These are phyloP conservation scores for Eilema caniola DNA, from an alignment of 2,888 invertebrate species.

Conservation along the genomic window DNA sequence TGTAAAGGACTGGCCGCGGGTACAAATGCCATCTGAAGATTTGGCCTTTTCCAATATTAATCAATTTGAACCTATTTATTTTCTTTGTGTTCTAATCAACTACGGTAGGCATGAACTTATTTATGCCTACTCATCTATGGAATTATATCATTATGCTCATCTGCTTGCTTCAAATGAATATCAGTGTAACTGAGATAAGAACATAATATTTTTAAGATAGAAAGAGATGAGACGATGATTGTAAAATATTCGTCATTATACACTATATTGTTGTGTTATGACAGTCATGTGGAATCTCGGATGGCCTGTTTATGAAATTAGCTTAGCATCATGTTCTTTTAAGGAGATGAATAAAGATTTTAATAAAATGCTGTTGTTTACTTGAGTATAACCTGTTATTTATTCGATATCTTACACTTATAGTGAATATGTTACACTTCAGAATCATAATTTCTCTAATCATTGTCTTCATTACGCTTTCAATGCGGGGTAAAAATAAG, in stretches of 20 bases:
- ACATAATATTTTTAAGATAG: not conserved
- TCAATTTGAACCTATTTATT: too few relatives aligned
- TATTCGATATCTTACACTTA: constrained; percentile 1
- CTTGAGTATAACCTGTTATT: not conserved
- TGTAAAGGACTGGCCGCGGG: too few relatives aligned
- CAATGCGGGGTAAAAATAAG: not conserved
- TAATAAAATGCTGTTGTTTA: constrained; percentile 2
- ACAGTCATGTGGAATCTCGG: not conserved
- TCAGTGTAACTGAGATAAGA: not conserved
- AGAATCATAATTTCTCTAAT: not conserved
- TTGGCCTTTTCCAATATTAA: too few relatives aligned
- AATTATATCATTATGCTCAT: not conserved
- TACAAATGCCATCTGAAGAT: too few relatives aligned
- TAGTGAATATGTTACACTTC: constrained; percentile 4
- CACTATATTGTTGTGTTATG: not conserved
- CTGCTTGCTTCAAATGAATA: not conserved
- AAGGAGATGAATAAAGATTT: not conserved
- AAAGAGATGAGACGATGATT: not conserved
- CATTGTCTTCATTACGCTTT: not conserved
- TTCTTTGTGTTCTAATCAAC: too few relatives aligned
- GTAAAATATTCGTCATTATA: not conserved
- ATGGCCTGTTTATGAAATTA: not conserved
- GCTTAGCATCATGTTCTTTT: not conserved
- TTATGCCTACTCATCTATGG: not conserved
- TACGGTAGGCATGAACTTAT: not conserved